A percentile compares a stretch with the other conserved stretches of the same genome.
These are phyloP conservation scores for Benthochromis sp. DNA, from an alignment of 2,113 vertebrate species.

Conservation along the genomic window DNA sequence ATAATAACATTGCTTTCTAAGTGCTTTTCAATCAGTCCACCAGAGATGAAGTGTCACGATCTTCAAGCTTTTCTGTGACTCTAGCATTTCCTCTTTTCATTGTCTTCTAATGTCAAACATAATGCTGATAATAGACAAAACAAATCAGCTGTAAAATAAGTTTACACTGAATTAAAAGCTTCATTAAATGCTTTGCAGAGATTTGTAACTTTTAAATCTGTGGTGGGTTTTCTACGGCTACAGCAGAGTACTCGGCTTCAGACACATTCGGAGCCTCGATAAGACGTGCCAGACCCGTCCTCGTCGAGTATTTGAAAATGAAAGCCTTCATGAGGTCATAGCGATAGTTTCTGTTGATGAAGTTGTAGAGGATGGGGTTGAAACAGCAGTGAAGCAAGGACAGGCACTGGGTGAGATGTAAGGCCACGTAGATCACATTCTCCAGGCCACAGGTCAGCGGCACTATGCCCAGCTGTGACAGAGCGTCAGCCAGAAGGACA, in stretches of 20 bases:
- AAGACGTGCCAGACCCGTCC: slow-evolving; percentile 86
- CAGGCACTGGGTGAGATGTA: slow-evolving; percentile 90
- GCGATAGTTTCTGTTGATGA: slow-evolving; percentile 87
- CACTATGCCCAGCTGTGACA: slow-evolving; percentile 80
- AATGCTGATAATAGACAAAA: background rate
- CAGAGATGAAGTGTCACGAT: background rate
- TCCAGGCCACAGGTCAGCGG: slow-evolving; percentile 84
- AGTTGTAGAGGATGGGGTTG: slow-evolving; percentile 94
- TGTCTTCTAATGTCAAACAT: background rate
- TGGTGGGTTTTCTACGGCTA: slow-evolving; percentile 79
- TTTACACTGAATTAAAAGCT: background rate
- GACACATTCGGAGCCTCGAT: slow-evolving; percentile 81
- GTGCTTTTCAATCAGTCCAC: slow-evolving; percentile 50
- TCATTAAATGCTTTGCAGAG: background rate
- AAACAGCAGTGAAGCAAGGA: slow-evolving; percentile 91
- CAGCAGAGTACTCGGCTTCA: slow-evolving; percentile 81
- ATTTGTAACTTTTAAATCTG: slow-evolving; percentile 36
- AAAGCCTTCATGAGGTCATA: slow-evolving; percentile 97
- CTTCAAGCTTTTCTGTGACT: slow-evolving; percentile 13
- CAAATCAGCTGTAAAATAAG: background rate
- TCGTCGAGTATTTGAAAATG: slow-evolving; percentile 93
- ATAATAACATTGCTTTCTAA: slow-evolving; percentile 35
- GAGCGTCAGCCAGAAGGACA: slow-evolving; percentile 80
- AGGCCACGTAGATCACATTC: slow-evolving; percentile 78
- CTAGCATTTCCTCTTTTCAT: background rate